These are phyloP conservation scores for Sebastes trivittatus DNA, from an alignment of 2,797 vertebrate genomes.

Conservation along the genomic window DNA sequence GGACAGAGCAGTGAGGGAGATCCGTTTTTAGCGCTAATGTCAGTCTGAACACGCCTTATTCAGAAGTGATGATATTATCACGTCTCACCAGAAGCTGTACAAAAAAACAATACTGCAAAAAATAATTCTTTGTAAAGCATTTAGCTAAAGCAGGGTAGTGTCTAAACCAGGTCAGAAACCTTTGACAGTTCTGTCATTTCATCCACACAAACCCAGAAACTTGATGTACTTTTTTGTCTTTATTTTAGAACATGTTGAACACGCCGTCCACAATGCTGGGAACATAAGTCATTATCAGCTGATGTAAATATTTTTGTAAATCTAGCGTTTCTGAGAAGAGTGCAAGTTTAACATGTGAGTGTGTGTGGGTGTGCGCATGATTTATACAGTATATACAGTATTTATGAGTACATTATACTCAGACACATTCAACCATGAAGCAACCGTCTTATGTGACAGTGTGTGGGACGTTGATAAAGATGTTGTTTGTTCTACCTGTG, in stretches of 20 bases:
- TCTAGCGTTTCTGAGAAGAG: slow-evolving; percentile 35
- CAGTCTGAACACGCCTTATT: slow-evolving; percentile 30
- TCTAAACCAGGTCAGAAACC: not conserved
- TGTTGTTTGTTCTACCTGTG: slow-evolving; percentile 22
- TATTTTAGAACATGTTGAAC: slow-evolving; percentile 10
- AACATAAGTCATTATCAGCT: slow-evolving; percentile 46
- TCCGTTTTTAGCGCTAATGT: not conserved
- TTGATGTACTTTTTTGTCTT: not conserved
- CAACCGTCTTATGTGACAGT: slow-evolving; percentile 41
- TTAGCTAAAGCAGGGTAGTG: not conserved
- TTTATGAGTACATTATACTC: slow-evolving; percentile 45
- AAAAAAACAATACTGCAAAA: not conserved
- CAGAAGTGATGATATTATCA: not conserved
- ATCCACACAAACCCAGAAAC: not conserved
- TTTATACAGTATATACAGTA: slow-evolving; percentile 46
- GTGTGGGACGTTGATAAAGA: slow-evolving; percentile 17
- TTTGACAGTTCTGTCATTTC: not conserved
- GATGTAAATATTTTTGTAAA: slow-evolving; percentile 69
- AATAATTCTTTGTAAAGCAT: not conserved
- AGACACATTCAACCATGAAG: slow-evolving; percentile 34
- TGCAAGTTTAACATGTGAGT: slow-evolving; percentile 1
- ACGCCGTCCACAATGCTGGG: slow-evolving; percentile 56
- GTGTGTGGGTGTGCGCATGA: slow-evolving; percentile 34
- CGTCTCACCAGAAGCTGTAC: not conserved
- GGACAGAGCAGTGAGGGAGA: not conserved